Percentiles rank a stretch among this genome's conserved stretches.
These are phyloP conservation scores for Bombus ignitus DNA, from an alignment of 1,140 invertebrate species.

Conservation along the genomic window DNA sequence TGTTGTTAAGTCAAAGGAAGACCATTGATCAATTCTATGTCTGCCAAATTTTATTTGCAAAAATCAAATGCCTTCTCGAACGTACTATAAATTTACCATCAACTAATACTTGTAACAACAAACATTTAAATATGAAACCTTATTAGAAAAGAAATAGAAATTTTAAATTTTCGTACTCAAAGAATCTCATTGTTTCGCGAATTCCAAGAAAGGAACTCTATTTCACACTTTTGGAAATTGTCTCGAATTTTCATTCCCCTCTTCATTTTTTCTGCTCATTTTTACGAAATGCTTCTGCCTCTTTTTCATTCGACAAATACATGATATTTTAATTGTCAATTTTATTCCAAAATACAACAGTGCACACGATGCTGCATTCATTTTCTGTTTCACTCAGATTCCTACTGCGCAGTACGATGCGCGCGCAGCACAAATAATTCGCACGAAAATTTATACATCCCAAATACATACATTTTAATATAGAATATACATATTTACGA, in stretches of 20 bases:
- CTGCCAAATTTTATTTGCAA: not conserved
- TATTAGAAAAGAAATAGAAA: too few species aligned
- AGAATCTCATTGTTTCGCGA: too few species aligned
- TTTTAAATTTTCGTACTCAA: too few species aligned
- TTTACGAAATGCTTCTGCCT: too few species aligned
- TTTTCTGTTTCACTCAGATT: not conserved
- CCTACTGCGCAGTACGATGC: not conserved
- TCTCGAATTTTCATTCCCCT: not conserved
- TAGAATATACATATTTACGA: too few species aligned
- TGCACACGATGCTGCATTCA: not conserved
- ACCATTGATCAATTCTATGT: not conserved
- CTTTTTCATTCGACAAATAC: not conserved
- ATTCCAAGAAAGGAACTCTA: too few species aligned
- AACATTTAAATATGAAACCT: too few species aligned
- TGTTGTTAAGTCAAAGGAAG: too few species aligned
- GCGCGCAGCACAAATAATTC: not conserved
- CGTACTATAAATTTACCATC: not conserved
- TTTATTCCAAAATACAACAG: not conserved
- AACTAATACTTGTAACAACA: not conserved
- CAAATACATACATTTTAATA: not conserved
- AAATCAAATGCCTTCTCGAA: not conserved
- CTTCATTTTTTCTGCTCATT: too few species aligned
- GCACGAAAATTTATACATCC: not conserved
- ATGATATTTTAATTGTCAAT: not conserved
- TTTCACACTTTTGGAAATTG: too few species aligned